Evolutionary conservation across 2,113 vertebrate species (phyloP).

Genomic region (Nyctereutes procyonoides): DNA sequence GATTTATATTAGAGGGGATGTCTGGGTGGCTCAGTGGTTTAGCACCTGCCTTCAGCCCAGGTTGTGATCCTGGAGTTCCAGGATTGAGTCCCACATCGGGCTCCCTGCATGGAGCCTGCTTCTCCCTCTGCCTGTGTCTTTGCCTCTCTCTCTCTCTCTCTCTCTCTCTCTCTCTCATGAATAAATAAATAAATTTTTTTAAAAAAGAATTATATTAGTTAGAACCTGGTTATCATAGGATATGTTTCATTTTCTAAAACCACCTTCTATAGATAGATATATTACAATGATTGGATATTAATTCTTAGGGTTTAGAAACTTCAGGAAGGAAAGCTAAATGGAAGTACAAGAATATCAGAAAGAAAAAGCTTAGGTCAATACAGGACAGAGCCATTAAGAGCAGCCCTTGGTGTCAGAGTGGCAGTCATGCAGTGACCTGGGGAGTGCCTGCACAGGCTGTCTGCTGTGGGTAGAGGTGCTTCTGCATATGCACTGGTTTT

Average conservation of each 20-base stretch:
- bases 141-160: too few species aligned
- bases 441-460: accelerated
- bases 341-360: background rate
- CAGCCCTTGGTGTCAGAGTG: background rate
- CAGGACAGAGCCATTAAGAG: background rate
- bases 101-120: too few species aligned
- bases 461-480: accelerated
- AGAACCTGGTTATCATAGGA: background rate
- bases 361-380: background rate
- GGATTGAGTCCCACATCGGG: too few species aligned
- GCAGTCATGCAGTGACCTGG: accelerated
- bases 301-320: background rate
- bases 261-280: background rate
- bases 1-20: background rate
- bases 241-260: background rate
- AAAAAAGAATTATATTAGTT: background rate
- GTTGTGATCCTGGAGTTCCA: too few species aligned
- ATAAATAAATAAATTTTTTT: too few species aligned
- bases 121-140: too few species aligned
- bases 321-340: background rate
- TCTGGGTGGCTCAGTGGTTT: too few species aligned
- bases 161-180: too few species aligned
- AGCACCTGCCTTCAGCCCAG: too few species aligned
- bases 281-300: background rate
- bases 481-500: background rate